Evolutionary conservation across 2,888 invertebrate genomes (phyloP).

Genomic region (Mesoligia furuncula): DNA sequence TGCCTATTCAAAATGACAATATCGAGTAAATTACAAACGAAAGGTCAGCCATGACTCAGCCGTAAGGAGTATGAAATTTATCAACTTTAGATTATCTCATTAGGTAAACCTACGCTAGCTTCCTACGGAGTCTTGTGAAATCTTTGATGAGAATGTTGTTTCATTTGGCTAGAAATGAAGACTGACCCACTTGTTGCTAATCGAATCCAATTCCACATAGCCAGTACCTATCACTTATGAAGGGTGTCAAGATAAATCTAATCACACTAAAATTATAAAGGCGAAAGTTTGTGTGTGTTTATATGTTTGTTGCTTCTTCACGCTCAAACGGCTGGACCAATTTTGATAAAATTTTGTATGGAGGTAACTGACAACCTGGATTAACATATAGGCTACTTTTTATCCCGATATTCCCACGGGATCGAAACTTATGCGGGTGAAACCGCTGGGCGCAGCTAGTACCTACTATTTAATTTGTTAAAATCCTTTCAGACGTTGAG

Average conservation of each 20-base stretch:
- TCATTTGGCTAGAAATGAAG: background rate
- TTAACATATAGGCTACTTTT: too few relatives aligned
- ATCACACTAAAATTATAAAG: too few relatives aligned
- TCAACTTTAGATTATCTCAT: constrained; percentile 46
- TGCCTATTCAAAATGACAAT: constrained; percentile 13
- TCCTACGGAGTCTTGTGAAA: constrained; percentile 46
- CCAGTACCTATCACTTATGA: background rate
- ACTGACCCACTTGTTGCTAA: background rate
- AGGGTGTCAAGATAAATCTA: background rate
- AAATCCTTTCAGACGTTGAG: background rate
- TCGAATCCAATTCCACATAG: background rate
- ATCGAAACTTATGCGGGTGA: too few relatives aligned
- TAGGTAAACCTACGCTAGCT: constrained; percentile 47
- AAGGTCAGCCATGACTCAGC: constrained; percentile 58
- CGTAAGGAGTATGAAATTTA: constrained; percentile 43
- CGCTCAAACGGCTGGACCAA: too few relatives aligned
- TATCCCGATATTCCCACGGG: too few relatives aligned
- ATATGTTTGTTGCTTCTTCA: too few relatives aligned
- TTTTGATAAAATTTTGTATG: too few relatives aligned
- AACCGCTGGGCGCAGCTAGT: too few relatives aligned
- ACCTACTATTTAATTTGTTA: background rate
- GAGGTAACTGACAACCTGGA: too few relatives aligned
- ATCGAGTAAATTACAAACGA: constrained; percentile 33
- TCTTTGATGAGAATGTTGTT: constrained; percentile 19
- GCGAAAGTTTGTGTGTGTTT: too few relatives aligned